phyloP scores from a whole-genome alignment of 2,113 vertebrate species.

The Romanogobio albipinnatus region DNA sequence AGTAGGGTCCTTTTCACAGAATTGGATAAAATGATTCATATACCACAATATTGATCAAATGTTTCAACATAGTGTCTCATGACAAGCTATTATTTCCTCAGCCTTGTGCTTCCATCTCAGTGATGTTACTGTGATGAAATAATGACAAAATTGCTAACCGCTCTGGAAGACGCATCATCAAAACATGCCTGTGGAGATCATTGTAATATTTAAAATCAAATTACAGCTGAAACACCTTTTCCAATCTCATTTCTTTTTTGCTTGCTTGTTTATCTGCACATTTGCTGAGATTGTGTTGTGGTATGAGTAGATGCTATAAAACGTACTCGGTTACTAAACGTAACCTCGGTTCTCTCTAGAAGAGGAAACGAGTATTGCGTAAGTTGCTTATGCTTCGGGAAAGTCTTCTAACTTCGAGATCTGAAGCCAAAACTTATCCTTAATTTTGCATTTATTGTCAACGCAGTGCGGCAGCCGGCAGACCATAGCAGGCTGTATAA shows the following conservation, averaged over 20 bases:
- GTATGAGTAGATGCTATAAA: no score
- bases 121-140: not conserved
- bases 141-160: slow-evolving; percentile 15
- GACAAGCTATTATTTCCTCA: slow-evolving; percentile 31
- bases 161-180: not conserved
- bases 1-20: not conserved
- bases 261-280: not conserved
- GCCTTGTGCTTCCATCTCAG: slow-evolving; percentile 5
- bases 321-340: no score
- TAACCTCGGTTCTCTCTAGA: no score
- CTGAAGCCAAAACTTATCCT: no score
- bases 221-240: slow-evolving; percentile 18
- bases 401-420: no score
- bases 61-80: slow-evolving; percentile 16
- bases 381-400: no score
- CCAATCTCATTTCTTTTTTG: slow-evolving; percentile 47
- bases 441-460: no score
- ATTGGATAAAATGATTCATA: not conserved
- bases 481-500: no score
- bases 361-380: no score
- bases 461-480: no score
- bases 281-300: not conserved
- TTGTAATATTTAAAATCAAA: slow-evolving; percentile 27
- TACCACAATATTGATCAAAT: slow-evolving; percentile 16
- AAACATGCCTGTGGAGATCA: slow-evolving; percentile 24